Evolutionary conservation across 1,140 invertebrate species (phyloP).

Genomic region (Heliconius congener): DNA sequence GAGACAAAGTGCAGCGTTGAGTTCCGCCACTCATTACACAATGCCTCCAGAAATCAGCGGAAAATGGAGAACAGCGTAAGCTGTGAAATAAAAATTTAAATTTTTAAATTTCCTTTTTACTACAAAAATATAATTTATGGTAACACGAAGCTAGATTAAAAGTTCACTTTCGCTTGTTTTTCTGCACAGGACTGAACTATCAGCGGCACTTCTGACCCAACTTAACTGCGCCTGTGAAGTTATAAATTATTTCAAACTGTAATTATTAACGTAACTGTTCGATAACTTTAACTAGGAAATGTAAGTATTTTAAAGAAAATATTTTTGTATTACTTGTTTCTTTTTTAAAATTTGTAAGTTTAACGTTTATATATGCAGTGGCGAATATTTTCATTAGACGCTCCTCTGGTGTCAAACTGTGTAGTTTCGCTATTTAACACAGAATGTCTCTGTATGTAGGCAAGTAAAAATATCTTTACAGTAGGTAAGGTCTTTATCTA

Average conservation of each 20-base stretch:
- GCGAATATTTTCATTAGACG: too few relatives aligned
- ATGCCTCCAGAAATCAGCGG: too few relatives aligned
- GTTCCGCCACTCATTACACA: too few relatives aligned
- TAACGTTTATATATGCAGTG: too few relatives aligned
- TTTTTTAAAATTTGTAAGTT: neutral
- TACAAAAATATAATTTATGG: neutral
- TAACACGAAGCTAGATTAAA: neutral
- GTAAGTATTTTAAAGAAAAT: neutral
- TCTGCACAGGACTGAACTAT: neutral
- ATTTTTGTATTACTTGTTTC: neutral
- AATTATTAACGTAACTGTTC: neutral
- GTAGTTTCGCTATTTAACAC: too few relatives aligned
- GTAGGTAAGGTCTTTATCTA: too few relatives aligned
- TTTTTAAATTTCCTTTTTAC: neutral
- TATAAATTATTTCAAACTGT: neutral
- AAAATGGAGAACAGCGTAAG: neutral
- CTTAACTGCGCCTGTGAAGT: neutral
- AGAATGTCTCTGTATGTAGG: too few relatives aligned
- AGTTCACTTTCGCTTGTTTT: constrained; percentile 3
- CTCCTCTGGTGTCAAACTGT: too few relatives aligned
- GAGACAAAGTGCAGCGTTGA: too few relatives aligned
- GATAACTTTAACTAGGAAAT: neutral
- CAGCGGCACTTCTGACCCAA: neutral
- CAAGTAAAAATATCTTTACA: too few relatives aligned
- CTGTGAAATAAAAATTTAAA: neutral